Evolutionary conservation across 1,140 invertebrate genomes (phyloP).

Genomic region (Melanaphis sacchari): DNA sequence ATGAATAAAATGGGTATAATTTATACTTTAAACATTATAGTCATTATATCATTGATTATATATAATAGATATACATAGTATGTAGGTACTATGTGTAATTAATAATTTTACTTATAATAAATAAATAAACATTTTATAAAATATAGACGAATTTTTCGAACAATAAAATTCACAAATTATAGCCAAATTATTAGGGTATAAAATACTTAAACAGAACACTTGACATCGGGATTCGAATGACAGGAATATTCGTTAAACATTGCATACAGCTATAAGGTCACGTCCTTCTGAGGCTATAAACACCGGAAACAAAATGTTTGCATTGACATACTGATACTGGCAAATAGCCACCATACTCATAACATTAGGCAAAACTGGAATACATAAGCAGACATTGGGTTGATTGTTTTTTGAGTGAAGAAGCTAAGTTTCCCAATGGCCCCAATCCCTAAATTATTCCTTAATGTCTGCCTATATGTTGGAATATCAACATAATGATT

Average conservation of each 20-base stretch:
- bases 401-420: neutral
- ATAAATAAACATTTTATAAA: neutral
- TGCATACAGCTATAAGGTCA: neutral
- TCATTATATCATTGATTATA: no score
- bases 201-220: neutral
- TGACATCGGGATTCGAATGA: neutral
- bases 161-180: neutral
- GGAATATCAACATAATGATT: neutral
- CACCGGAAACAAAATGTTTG: constrained; percentile 33
- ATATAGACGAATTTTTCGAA: neutral
- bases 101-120: neutral
- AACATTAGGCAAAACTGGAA: constrained; percentile 10
- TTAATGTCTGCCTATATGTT: no score
- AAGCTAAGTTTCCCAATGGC: neutral
- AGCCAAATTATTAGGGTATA: neutral
- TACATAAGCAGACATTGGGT: neutral
- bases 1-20: neutral
- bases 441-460: no score
- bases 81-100: no score
- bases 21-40: neutral
- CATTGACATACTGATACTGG: neutral
- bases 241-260: neutral
- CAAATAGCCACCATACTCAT: constrained; percentile 10
- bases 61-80: no score
- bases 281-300: constrained; percentile 18